Evolutionary conservation across 2,797 vertebrate species (phyloP), one percentile per base, ranked within the genome.

Genomic region (Anisognathus igniventris): DNA sequence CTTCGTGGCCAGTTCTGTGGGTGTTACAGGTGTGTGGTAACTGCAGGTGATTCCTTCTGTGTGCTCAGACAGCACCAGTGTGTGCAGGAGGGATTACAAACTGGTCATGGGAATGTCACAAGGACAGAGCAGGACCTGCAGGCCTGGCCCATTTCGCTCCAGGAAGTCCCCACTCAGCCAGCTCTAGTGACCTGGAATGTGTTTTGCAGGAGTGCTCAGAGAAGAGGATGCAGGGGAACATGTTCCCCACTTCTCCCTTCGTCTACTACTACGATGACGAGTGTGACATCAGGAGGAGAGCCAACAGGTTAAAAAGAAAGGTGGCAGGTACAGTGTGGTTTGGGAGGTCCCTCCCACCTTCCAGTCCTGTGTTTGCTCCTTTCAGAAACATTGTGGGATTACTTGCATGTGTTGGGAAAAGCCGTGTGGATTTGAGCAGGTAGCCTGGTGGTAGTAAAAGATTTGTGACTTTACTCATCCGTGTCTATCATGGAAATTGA

Each of bases 221-320:
- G 60, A 98, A 77, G 90, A 97, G 98, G 79, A 99, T 99, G 99
- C 98, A 98, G 74, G 98, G 96, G 21, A 98, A 98, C 44, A 97
- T 96, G 12, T 98, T 97, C 95, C 98, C 98, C 78, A 91, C 90
- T n/a, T 97, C 96, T 68, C 98, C 98, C 0, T 98, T 98, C 58
- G 90, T 99, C 95, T 98, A 88, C 92, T 95, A 96, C 94, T 99
- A 99, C 2, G 99, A 99, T 83, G 97, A 92, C 2, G 86, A 89
- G n/a, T 45, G 93, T 0, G 98, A 99, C 25, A 97, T 99, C 93
- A 97, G 73, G 25, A 94, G 84, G 58, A 97, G 98, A 92, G 92
- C 97, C 1, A 53, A 92, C 71, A 97, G 98, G 87, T 77, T 98
- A 13, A 97, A 96, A 76, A 86, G 95, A 47, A 99, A 98, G 96